phyloP scores from a whole-genome alignment of 2,888 invertebrate genomes.

The Parascotia fuliginaria region DNA sequence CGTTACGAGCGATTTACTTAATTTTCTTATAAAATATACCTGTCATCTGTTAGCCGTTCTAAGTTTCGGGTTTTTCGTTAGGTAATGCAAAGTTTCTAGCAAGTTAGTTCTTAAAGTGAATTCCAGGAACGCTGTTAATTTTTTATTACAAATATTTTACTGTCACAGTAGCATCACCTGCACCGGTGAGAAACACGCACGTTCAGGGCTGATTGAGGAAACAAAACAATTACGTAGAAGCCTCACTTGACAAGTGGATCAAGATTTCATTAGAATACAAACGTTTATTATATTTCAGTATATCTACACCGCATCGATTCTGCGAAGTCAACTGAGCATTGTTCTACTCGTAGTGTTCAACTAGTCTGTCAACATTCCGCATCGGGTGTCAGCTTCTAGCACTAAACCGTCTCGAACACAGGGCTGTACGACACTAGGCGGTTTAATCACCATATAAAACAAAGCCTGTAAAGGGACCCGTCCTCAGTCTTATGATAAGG shows the following conservation, averaged over 20 bases:
- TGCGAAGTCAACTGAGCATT: slow-evolving; percentile 54
- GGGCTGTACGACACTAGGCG: slow-evolving; percentile 27
- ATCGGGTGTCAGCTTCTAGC: slow-evolving; percentile 52
- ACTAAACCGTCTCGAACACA: slow-evolving; percentile 49
- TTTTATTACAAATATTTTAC: no score
- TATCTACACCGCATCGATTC: slow-evolving; percentile 43
- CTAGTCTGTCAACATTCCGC: slow-evolving; percentile 66
- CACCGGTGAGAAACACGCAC: no score
- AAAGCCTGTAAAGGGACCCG: slow-evolving; percentile 23
- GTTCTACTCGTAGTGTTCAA: slow-evolving; percentile 61
- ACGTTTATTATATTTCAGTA: slow-evolving; percentile 26
- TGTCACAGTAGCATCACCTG: no score
- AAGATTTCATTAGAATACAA: slow-evolving; percentile 24
- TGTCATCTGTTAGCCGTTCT: no score
- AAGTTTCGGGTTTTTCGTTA: no score
- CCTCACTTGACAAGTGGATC: background rate
- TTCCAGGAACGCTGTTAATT: no score
- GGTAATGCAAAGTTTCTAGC: no score
- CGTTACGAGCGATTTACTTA: no score
- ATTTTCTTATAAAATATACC: no score
- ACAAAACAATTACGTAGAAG: background rate
- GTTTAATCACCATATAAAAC: slow-evolving; percentile 45
- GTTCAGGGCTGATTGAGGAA: no score
- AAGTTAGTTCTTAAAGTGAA: no score
- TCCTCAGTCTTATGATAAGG: slow-evolving; percentile 50